Evolutionary conservation across 2,888 invertebrate genomes (phyloP), one percentile per base, ranked within the genome.

Genomic region (Argynnis bischoffii): DNA sequence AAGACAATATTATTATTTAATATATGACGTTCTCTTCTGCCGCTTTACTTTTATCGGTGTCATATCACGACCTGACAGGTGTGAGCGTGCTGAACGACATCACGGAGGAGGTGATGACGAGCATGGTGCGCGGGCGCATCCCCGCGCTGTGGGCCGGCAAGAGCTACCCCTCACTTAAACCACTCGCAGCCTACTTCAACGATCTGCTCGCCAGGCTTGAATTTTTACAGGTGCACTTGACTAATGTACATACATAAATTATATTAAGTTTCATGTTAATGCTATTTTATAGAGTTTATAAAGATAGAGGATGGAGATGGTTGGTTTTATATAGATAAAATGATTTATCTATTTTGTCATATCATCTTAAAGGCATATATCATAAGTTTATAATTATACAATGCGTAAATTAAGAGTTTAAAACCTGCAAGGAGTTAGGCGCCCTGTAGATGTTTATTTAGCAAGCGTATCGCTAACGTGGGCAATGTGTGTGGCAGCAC

Each of bases 111-210:
- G 97, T 98, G 18, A 94, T 96, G 69, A 94, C 95, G 61, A 96
- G 97, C 74, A 96, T 98, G 79, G 92, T 98, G 71, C 96, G 95
- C 71, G 97, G 97, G 5, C 96, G 94, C 86, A 96, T 98, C 76
- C 98, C 98, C 0, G 92, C 92, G 47, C 92, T 96, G 85, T 99
- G 98, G 98, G 95, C 95, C 70, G 94, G 94, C 76, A 95, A 95
- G 79, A 98, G 98, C 11, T 99, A 99, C 86, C 98, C 98, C 1
- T 98, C 98, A 5, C 91, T 98, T 41, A 99, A 98, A 84, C 97
- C 98, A 0, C 93, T 98, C 15, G 97, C 97, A 35, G 96, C 97
- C 77, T 99, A 98, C 82, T 93, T 98, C 65, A 94, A 94, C 73
- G 98, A 99, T 83, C 95, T 99, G 77, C 86, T 98, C n/a, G 94